phyloP scores from a whole-genome alignment of 2,113 vertebrate genomes.

The Diphyllodes magnificus region DNA sequence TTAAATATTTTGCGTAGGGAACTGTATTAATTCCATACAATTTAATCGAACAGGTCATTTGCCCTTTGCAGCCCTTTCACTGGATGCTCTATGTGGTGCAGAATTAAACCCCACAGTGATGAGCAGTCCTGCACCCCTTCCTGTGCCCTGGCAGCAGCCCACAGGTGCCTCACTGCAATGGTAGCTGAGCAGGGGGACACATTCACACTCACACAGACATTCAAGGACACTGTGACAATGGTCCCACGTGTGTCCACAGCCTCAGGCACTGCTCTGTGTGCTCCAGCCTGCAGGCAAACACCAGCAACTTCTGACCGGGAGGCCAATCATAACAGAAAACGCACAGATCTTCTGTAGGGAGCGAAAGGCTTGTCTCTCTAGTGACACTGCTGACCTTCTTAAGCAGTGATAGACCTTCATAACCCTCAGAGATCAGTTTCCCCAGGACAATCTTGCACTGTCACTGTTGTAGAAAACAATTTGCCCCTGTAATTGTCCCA shows the following conservation, averaged over 20 bases:
- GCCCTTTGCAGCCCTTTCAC: not conserved
- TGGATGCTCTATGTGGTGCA: not conserved
- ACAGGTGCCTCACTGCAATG: too few relatives aligned
- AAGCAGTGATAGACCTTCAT: not conserved
- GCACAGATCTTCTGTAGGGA: not conserved
- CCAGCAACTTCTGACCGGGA: not conserved
- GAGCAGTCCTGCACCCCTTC: not conserved
- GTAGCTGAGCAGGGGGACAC: not conserved
- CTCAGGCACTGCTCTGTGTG: not conserved
- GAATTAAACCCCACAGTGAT: not conserved
- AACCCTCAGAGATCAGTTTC: not conserved
- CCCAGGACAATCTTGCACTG: not conserved
- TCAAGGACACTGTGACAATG: rapidly evolving
- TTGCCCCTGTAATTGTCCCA: not conserved
- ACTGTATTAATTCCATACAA: rapidly evolving
- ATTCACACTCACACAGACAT: rapidly evolving
- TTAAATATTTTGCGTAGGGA: rapidly evolving
- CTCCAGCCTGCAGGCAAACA: not conserved
- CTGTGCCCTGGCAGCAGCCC: not conserved
- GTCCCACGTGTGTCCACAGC: rapidly evolving
- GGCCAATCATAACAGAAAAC: rapidly evolving
- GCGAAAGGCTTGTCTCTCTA: not conserved
- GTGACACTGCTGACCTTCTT: not conserved
- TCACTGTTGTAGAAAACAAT: not conserved
- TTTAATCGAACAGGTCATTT: not conserved